Evolutionary conservation across 2,797 vertebrate species (phyloP).

Genomic region (Miichthys miiuy): DNA sequence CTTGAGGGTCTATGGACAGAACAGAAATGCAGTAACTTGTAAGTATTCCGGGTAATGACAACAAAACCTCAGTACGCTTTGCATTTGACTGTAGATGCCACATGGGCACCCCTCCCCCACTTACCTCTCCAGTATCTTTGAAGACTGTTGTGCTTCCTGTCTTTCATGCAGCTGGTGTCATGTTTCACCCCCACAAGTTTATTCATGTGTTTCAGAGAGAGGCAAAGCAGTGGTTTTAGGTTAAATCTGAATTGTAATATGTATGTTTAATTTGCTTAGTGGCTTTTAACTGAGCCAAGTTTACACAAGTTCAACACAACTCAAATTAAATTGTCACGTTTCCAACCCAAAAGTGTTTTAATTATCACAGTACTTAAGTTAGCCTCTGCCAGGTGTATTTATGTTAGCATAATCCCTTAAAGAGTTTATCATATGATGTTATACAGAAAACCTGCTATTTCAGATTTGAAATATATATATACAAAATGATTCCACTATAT

Average conservation of each 20-base stretch:
- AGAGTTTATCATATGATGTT: neutral
- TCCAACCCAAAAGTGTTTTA: neutral
- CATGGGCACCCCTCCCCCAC: constrained; percentile 54
- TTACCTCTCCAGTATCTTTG: constrained; percentile 69
- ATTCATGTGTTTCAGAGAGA: constrained; percentile 48
- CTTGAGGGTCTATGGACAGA: constrained; percentile 44
- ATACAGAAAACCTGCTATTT: constrained; percentile 2
- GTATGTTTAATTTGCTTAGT: constrained; percentile 35
- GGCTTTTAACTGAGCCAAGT: constrained; percentile 22
- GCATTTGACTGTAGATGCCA: constrained; percentile 74
- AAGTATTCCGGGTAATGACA: constrained; percentile 72
- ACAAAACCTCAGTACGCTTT: constrained; percentile 78
- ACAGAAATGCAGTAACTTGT: constrained; percentile 75
- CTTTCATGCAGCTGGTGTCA: constrained; percentile 68
- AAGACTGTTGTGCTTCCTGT: constrained; percentile 80
- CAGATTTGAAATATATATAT: neutral
- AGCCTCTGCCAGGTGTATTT: neutral
- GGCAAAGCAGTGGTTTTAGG: constrained; percentile 58
- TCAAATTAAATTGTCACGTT: neutral
- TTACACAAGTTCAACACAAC: constrained; percentile 9
- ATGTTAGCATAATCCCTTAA: neutral
- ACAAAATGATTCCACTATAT: neutral
- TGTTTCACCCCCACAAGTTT: constrained; percentile 67
- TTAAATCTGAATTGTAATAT: constrained; percentile 19
- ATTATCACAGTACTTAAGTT: neutral